Evolutionary conservation across 2,797 vertebrate species (phyloP).

Genomic region (Ctenopoma kingsleyae): DNA sequence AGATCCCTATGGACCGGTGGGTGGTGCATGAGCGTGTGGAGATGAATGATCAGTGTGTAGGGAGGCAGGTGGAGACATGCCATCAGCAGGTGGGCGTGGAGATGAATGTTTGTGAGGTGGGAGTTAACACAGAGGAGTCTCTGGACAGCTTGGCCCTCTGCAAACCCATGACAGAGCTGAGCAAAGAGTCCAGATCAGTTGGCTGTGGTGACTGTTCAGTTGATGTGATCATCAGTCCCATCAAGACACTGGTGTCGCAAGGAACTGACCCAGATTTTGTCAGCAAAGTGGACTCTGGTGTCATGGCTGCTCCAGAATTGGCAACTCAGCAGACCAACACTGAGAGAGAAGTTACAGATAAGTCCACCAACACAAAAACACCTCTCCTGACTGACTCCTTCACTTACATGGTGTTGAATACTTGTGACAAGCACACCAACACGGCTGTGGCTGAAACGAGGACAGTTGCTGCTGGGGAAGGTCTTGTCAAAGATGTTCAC

Average conservation of each 20-base stretch:
- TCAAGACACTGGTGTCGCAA: constrained; percentile 79
- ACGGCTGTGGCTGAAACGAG: constrained; percentile 85
- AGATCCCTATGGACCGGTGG: constrained; percentile 90
- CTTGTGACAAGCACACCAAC: constrained; percentile 89
- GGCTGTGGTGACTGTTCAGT: constrained; percentile 93
- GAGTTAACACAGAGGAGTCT: constrained; percentile 87
- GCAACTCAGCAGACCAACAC: constrained; percentile 87
- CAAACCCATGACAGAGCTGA: constrained; percentile 43
- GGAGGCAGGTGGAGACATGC: constrained; percentile 71
- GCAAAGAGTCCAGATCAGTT: constrained; percentile 82
- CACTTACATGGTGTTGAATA: constrained; percentile 84
- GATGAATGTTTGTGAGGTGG: constrained; percentile 80
- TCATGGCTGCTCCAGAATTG: constrained; percentile 86
- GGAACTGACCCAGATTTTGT: constrained; percentile 83
- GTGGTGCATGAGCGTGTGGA: constrained; percentile 86
- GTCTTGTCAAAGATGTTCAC: constrained; percentile 90
- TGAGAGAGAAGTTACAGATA: constrained; percentile 73
- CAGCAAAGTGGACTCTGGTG: constrained; percentile 77
- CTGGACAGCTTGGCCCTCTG: constrained; percentile 55
- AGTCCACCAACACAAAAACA: constrained; percentile 86
- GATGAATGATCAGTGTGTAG: constrained; percentile 81
- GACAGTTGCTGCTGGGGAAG: constrained; percentile 91
- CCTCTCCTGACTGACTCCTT: constrained; percentile 79
- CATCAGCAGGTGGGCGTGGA: constrained; percentile 84
- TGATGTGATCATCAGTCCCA: constrained; percentile 80